These are phyloP conservation scores for Lepidurus packardi DNA, from an alignment of 1,140 invertebrate species.

Conservation along the genomic window DNA sequence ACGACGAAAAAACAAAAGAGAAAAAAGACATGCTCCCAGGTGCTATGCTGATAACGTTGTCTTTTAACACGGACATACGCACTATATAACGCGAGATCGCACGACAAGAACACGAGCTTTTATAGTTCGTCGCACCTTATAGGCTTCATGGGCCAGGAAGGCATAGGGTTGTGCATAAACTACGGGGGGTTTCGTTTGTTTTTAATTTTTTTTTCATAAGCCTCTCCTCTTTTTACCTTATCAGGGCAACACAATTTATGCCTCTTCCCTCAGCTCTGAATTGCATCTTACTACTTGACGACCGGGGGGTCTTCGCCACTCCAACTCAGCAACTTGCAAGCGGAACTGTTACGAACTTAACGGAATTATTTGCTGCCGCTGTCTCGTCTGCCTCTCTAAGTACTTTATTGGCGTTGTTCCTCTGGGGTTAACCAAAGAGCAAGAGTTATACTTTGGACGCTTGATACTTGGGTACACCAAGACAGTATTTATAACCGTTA, in stretches of 20 bases:
- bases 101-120: slow-evolving; percentile 8
- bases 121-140: slow-evolving; percentile 8
- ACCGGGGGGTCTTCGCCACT: neutral
- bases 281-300: neutral
- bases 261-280: neutral
- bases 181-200: neutral
- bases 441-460: neutral
- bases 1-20: neutral
- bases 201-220: neutral
- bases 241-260: neutral
- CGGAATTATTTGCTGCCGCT: slow-evolving; percentile 2
- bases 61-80: neutral
- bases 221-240: neutral
- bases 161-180: slow-evolving; percentile 18
- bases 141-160: slow-evolving; percentile 12
- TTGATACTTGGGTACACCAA: neutral
- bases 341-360: neutral
- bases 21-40: neutral
- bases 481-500: slow-evolving; percentile 12
- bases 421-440: neutral
- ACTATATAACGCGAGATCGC: neutral
- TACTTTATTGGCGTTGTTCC: slow-evolving; percentile 4
- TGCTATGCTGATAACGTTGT: slow-evolving; percentile 2
- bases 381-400: slow-evolving; percentile 11
- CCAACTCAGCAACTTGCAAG: neutral